A percentile compares a stretch with the other conserved stretches of the same genome.
Evolutionary conservation across 2,888 invertebrate genomes (phyloP).

Genomic region (Cephus nigrinus): DNA sequence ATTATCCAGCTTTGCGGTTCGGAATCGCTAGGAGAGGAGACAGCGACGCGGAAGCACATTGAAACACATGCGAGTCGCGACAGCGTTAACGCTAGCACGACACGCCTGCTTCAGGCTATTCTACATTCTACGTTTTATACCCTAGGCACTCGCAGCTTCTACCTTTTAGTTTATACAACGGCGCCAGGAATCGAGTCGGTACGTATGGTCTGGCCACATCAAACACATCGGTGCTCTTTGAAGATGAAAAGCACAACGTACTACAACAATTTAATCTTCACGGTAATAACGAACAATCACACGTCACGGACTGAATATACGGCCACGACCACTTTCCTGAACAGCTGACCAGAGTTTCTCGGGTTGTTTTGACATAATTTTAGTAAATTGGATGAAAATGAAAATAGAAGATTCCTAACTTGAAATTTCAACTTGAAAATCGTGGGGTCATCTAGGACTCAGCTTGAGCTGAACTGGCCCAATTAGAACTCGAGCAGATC

Average conservation of each 20-base stretch:
- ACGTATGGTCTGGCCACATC: constrained; percentile 45
- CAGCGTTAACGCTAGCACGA: not conserved
- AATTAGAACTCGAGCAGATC: too few species aligned
- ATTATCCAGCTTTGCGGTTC: not conserved
- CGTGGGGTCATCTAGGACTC: too few species aligned
- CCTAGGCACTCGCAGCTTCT: not conserved
- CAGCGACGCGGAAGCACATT: not conserved
- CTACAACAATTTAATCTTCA: constrained; percentile 55
- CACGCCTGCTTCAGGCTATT: not conserved
- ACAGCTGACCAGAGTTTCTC: not conserved
- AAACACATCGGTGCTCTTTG: constrained; percentile 51
- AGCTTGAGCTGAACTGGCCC: too few species aligned
- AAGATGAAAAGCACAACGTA: constrained; percentile 50
- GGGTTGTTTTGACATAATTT: not conserved
- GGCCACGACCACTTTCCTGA: constrained; percentile 15
- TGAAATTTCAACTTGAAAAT: too few species aligned
- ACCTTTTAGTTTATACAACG: constrained; percentile 26
- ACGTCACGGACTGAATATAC: constrained; percentile 18
- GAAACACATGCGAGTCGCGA: not conserved
- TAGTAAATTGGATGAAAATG: not conserved
- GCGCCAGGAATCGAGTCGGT: constrained; percentile 24
- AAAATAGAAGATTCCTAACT: not conserved
- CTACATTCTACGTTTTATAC: not conserved
- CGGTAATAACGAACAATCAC: constrained; percentile 39
- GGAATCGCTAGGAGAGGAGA: not conserved